Conservation (phyloP, 2,888 invertebrate species). For the Nephrotoma flavescens region DNA sequence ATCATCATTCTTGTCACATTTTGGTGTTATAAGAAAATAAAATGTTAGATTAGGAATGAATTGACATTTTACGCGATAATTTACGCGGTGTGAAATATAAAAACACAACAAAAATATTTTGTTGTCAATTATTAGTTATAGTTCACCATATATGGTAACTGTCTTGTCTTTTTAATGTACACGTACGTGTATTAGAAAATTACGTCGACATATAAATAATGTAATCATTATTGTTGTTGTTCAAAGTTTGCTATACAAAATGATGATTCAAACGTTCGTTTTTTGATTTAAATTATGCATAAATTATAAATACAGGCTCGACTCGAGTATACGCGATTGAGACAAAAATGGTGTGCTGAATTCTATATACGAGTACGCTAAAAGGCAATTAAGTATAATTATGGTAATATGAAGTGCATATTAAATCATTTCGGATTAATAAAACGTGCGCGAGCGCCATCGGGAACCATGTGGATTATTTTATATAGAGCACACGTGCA, state of each 20-base stretch:
- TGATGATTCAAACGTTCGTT: background rate
- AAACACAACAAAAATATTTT: background rate
- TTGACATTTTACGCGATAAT: background rate
- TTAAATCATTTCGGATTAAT: background rate
- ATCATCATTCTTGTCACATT: background rate
- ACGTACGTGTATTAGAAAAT: background rate
- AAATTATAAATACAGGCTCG: background rate
- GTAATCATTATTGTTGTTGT: background rate
- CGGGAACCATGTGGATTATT: background rate
- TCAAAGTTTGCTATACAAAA: background rate
- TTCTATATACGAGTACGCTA: background rate
- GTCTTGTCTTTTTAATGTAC: background rate
- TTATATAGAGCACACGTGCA: background rate
- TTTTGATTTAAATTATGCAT: background rate
- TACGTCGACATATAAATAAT: background rate
- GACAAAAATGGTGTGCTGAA: background rate
- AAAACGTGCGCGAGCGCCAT: background rate
- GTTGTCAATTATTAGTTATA: background rate
- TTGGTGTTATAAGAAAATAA: background rate
- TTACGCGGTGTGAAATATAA: background rate
- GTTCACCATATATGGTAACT: background rate
- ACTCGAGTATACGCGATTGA: background rate
- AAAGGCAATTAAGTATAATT: background rate
- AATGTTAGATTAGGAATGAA: background rate
- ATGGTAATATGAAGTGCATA: background rate